Evolutionary conservation across 2,888 invertebrate species (phyloP).

Genomic region (Belgica antarctica): DNA sequence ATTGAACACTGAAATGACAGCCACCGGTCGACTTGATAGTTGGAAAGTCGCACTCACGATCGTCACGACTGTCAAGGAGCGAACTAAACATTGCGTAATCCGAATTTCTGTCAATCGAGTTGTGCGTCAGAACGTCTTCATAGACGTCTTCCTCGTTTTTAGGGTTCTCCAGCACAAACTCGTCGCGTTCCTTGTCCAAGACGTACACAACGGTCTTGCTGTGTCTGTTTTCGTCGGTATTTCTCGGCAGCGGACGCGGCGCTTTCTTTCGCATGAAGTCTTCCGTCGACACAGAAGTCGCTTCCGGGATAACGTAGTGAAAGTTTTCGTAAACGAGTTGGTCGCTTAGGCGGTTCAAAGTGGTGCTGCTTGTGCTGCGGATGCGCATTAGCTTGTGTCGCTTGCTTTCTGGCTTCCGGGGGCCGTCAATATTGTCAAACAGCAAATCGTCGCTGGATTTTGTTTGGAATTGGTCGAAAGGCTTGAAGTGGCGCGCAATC

Average conservation of each 20-base stretch:
- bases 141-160: background rate
- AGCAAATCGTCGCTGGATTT: conserved; percentile 48
- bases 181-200: conserved; percentile 45
- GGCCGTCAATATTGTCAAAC: conserved; percentile 46
- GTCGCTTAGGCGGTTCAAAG: conserved; percentile 29
- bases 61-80: conserved; percentile 30
- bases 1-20: background rate
- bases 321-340: conserved; percentile 42
- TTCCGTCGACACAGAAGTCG: background rate
- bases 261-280: conserved; percentile 50
- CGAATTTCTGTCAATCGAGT: conserved; percentile 14
- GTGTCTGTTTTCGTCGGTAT: conserved; percentile 47
- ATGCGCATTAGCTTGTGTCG: conserved; percentile 45
- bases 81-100: conserved; percentile 31
- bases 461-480: conserved; percentile 46
- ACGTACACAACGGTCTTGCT: conserved; percentile 45
- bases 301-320: conserved; percentile 25
- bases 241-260: conserved; percentile 50
- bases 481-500: background rate
- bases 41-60: conserved; percentile 25
- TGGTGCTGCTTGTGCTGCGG: conserved; percentile 44
- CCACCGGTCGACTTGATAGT: conserved; percentile 17
- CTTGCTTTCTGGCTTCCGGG: conserved; percentile 45
- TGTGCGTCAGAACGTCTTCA: conserved; percentile 37
- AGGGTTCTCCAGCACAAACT: conserved; percentile 45